A percentile compares a stretch with the other conserved stretches of the same genome.
These are phyloP conservation scores for Heteronetta atricapilla DNA, from an alignment of 2,113 vertebrate genomes.

Conservation along the genomic window DNA sequence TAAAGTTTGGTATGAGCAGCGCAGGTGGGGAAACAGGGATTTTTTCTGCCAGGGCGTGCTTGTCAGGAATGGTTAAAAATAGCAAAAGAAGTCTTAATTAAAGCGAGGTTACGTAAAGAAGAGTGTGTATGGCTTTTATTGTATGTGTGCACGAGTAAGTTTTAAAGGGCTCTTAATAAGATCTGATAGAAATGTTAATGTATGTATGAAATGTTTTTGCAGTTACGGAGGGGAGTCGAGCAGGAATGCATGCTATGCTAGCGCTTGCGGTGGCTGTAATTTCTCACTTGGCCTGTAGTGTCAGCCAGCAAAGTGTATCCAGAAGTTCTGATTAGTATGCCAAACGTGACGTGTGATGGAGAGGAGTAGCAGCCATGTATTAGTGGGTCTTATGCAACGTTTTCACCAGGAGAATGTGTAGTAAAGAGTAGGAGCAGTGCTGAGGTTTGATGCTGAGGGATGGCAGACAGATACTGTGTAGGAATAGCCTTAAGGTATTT, in stretches of 20 bases:
- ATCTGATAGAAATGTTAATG: constrained; percentile 55
- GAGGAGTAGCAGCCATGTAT: constrained; percentile 63
- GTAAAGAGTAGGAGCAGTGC: constrained; percentile 64
- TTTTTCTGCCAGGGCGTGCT: background rate
- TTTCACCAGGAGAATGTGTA: constrained; percentile 18
- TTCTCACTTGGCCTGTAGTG: constrained; percentile 59
- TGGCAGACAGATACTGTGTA: constrained; percentile 75
- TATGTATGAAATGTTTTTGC: constrained; percentile 58
- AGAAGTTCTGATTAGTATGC: constrained; percentile 61
- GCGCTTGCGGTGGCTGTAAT: constrained; percentile 66
- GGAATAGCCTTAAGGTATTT: constrained; percentile 80
- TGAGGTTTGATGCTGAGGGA: constrained; percentile 74
- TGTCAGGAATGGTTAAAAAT: background rate
- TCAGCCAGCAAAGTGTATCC: constrained; percentile 52
- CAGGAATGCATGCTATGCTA: constrained; percentile 72
- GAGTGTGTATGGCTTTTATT: constrained; percentile 11
- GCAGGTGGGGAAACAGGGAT: constrained; percentile 5
- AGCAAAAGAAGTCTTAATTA: background rate
- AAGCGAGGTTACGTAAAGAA: constrained; percentile 20
- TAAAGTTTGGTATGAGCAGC: constrained; percentile 56
- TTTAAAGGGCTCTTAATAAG: constrained; percentile 63
- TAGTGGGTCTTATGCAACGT: constrained; percentile 66
- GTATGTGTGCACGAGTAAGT: constrained; percentile 15
- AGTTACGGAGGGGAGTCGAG: constrained; percentile 47
- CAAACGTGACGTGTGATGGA: constrained; percentile 55